Evolutionary conservation across 2,888 invertebrate species (phyloP), one percentile per base, ranked within the genome.

Genomic region (Micoletzkya japonica): DNA sequence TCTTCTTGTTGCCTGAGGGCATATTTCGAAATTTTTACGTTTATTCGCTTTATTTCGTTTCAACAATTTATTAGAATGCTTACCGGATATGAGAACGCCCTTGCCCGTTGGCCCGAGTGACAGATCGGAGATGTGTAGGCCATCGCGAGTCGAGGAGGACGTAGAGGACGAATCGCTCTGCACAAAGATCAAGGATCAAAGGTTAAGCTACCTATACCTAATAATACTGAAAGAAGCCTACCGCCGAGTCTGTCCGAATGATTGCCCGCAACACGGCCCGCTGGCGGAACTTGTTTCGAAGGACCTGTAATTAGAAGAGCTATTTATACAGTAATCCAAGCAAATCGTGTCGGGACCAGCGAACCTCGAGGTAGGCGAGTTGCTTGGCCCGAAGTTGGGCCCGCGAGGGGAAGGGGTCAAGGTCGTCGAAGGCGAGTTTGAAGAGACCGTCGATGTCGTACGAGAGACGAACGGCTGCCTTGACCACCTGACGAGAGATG

Each of bases 381-480:
- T 89, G 88, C 73, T 87, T 88, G 26, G 84, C 79, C 6, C 83
- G 74, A 58, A 89, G 86, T 73, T 86, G 86, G 60, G 85, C 81
- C 44, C 88, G 81, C 36, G 86, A 81, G 3, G 88, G 87, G 76
- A 89, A 88, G 4, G 88, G 88, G 72, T 85, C 84, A 71, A 89
- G 77, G 30, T 86, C 87, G 39, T 72, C 44, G 36, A 58, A 68
- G 24, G 57, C 68, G 32, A 88, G 88, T 84, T 87, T 86, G 39
- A 87, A 82, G 4, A 88, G 82, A 14, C 87, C 87, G 70, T 89
- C 88, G n/a, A 86, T 85, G 79, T 89, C 89, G 76, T 85, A 88
- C 2, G 87, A 86, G 58, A 88, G 82, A 74, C 85, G 86, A 28
- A 88, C 87, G 24, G 87, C 87, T 24, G 87, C 85, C 77, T 89